These are phyloP conservation scores for Hemicentrotus pulcherrimus DNA, from an alignment of 35 echinoderm and acorn worm genomes.

Conservation along the genomic window DNA sequence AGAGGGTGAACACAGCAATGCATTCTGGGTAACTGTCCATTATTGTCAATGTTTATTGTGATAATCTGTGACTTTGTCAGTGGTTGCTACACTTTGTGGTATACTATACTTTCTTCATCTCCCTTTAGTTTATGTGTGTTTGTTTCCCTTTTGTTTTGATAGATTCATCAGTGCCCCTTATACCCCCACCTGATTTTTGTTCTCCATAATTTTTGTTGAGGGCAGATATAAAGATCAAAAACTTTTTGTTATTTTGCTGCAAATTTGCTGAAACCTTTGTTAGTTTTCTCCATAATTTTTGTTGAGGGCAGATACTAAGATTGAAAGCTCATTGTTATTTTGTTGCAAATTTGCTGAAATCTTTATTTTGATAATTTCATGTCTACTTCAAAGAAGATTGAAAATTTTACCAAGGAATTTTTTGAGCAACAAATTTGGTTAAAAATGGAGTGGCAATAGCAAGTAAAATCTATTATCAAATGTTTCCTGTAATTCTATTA, in stretches of 20 bases:
- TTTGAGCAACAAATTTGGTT: too few relatives aligned
- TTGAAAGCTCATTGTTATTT: neutral
- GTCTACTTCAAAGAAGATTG: neutral
- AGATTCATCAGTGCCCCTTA: neutral
- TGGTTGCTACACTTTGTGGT: neutral
- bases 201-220: neutral
- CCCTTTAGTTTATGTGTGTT: neutral
- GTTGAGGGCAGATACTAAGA: neutral
- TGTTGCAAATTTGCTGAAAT: neutral
- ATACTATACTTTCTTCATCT: neutral
- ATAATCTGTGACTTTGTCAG: neutral
- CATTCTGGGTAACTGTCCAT: conserved; percentile 46
- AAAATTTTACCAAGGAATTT: neutral
- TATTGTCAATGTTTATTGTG: neutral
- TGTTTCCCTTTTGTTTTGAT: neutral
- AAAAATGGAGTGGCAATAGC: too few relatives aligned
- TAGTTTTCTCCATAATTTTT: neutral
- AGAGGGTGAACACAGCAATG: neutral
- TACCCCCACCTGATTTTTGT: neutral
- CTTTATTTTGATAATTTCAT: neutral
- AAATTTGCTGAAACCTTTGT: neutral
- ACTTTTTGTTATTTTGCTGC: neutral
- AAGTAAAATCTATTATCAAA: too few relatives aligned
- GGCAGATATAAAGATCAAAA: neutral
- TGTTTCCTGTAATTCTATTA: too few relatives aligned